Conservation (phyloP, 2,888 invertebrate species). For the Hoplodrina ambigua region DNA sequence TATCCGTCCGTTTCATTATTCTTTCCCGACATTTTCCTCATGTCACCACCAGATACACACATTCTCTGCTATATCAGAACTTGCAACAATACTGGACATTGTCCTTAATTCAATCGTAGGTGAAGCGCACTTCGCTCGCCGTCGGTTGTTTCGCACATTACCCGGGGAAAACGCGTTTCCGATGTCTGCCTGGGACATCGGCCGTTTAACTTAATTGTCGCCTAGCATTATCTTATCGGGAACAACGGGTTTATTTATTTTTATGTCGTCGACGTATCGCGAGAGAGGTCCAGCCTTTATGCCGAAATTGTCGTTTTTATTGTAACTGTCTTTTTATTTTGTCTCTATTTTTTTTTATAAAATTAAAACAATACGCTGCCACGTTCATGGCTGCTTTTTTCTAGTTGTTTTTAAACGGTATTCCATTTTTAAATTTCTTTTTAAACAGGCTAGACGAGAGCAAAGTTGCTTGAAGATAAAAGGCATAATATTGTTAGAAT, state of each 20-base stretch:
- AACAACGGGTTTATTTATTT: conserved; percentile 69
- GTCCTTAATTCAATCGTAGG: conserved; percentile 62
- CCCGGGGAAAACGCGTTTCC: conserved; percentile 67
- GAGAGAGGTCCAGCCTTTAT: conserved; percentile 67
- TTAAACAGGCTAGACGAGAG: neutral
- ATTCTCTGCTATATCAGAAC: conserved; percentile 5
- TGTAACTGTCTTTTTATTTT: conserved; percentile 63
- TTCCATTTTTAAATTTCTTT: neutral
- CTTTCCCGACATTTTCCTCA: conserved; percentile 22
- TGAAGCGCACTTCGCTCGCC: conserved; percentile 48
- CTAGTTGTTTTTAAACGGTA: neutral
- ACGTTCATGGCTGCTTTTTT: neutral
- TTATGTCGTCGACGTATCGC: conserved; percentile 66
- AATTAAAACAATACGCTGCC: conserved; percentile 15
- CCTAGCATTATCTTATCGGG: conserved; percentile 75
- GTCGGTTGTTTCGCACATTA: conserved; percentile 58
- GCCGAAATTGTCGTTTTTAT: conserved; percentile 68
- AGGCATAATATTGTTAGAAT: neutral
- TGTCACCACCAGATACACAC: conserved; percentile 40
- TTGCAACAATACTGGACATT: conserved; percentile 25
- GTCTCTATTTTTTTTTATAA: conserved; percentile 49
- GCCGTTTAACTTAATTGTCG: conserved; percentile 75
- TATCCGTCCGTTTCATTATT: conserved; percentile 41
- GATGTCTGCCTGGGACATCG: conserved; percentile 64
- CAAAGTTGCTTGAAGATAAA: neutral